Evolutionary conservation across 1,140 invertebrate genomes (phyloP).

Genomic region (Megathymus violae): DNA sequence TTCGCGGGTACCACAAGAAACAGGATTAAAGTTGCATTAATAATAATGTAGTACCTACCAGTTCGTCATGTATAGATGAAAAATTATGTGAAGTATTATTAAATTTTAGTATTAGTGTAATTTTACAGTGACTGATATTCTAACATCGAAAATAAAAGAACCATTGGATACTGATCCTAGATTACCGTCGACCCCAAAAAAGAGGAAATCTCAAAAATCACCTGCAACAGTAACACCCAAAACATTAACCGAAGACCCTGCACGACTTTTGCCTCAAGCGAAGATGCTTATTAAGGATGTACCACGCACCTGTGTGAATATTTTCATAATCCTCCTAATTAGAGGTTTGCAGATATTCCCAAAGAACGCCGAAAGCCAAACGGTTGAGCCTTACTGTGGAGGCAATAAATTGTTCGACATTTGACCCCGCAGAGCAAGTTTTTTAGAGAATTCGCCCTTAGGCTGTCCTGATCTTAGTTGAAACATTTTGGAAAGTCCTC

Average conservation of each 20-base stretch:
- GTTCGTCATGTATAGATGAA: too few relatives aligned
- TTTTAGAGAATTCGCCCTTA: conserved; percentile 78
- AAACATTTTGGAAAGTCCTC: conserved; percentile 61
- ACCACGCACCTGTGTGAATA: conserved; percentile 82
- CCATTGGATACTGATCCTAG: conserved; percentile 55
- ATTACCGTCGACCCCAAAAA: conserved; percentile 68
- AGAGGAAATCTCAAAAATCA: conserved; percentile 58
- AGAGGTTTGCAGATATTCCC: conserved; percentile 80
- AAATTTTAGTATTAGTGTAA: too few relatives aligned
- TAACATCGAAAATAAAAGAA: conserved; percentile 35
- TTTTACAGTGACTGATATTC: too few relatives aligned
- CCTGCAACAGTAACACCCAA: conserved; percentile 75
- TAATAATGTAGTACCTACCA: too few relatives aligned
- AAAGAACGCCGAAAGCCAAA: conserved; percentile 73
- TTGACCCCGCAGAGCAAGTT: conserved; percentile 74
- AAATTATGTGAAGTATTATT: too few relatives aligned
- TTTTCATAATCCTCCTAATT: conserved; percentile 82
- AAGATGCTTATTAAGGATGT: conserved; percentile 79
- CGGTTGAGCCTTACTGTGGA: conserved; percentile 75
- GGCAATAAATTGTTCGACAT: conserved; percentile 83
- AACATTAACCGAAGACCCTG: conserved; percentile 68
- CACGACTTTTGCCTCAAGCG: conserved; percentile 77
- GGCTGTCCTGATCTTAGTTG: conserved; percentile 59
- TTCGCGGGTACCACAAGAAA: too few relatives aligned
- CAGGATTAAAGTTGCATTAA: too few relatives aligned